Evolutionary conservation across 1,140 invertebrate genomes (phyloP), one percentile per base, ranked within the genome.

Genomic region (Euglossa dilemma): DNA sequence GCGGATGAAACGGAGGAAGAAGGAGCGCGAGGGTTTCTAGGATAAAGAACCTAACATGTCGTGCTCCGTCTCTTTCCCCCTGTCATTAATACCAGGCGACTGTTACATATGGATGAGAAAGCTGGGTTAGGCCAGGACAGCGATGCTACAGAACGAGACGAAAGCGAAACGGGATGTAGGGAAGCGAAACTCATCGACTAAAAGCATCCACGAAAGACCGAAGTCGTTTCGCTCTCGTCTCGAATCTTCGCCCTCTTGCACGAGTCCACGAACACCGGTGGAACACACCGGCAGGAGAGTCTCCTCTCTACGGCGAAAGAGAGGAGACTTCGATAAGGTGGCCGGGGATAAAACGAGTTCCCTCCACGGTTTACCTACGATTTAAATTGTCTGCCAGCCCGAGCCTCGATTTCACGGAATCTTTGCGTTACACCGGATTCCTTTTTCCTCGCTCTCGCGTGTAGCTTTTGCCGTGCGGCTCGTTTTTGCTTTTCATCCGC

Each of bases 21-120:
- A 75, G 81, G 66, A 81, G 64, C 79, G 73, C 69, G 67, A 80
- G 83, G 66, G 56, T 56, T 20, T 80, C 72, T 61, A 78, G 80
- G 64, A 86, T 84, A 88, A 86, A 91, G 88, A 85, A 89, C 59
- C 73, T 69, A 74, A 64, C 77, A 86, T 87, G 84, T 86, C 84
- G 75, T 85, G 83, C 66, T 78, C 74, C 75, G 56, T 82, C 84
- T 81, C 84, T 87, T 81, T 83, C 76, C 85, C 90, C 87, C 87
- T 90, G 93, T 94, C 94, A 94, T 94, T 94, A 94, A 94, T 94
- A 94, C 92, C 93, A 92, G 92, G 90, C 92, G 93, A 93, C 93
- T 94, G 93, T 93, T 94, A 93, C 94, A 94, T 94, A 94, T 94
- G 93, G 92, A 94, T 94, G 93, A 94, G 93, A 90, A 84, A 90